Conservation (phyloP, 30 jellyfish, hydroid and myxozoan species). For the Catostylus mosaicus region DNA sequence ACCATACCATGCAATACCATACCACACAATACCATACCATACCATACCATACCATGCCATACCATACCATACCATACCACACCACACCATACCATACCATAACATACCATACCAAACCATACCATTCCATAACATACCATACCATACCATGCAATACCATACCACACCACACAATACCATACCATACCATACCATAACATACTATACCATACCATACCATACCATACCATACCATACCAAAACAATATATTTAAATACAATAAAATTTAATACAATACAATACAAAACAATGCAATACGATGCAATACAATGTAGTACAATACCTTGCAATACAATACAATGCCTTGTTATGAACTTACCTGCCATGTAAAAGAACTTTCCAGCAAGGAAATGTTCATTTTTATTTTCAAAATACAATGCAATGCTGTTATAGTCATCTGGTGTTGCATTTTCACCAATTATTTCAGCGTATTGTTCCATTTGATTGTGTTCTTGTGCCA, state of each 20-base stretch:
- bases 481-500: constrained; percentile 98
- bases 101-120: too few relatives aligned
- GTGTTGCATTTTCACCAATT: constrained; percentile 91
- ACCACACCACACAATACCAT: too few relatives aligned
- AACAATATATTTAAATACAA: neutral
- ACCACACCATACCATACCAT: too few relatives aligned
- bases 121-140: too few relatives aligned
- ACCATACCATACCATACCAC: neutral
- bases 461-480: constrained; percentile 98
- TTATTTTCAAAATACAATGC: constrained; percentile 94
- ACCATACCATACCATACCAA: neutral
- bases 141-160: too few relatives aligned
- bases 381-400: constrained; percentile 86
- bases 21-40: too few relatives aligned
- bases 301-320: neutral
- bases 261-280: neutral
- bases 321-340: neutral
- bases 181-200: too few relatives aligned
- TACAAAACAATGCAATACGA: neutral
- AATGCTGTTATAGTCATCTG: constrained; percentile 90
- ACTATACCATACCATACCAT: too few relatives aligned
- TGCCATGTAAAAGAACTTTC: constrained; percentile 85
- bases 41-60: neutral
- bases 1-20: too few relatives aligned
- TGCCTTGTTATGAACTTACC: constrained; percentile 42